A percentile compares a stretch with the other conserved stretches of the same genome.
These are phyloP conservation scores for Alosa alosa DNA, from an alignment of 2,113 vertebrate species.

Conservation along the genomic window DNA sequence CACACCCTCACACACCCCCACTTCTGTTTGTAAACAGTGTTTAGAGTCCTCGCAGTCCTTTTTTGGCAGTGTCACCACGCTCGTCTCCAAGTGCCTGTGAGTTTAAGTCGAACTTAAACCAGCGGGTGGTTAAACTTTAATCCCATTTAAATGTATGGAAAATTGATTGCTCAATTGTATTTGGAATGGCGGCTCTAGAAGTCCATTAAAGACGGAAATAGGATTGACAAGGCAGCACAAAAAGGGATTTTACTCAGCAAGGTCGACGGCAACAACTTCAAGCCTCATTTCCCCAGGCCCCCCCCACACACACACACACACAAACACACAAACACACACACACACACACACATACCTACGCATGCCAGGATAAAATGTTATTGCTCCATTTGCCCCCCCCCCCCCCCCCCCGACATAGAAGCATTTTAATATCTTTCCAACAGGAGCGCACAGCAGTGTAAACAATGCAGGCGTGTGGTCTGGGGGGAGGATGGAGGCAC, in stretches of 20 bases:
- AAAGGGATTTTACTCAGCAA: constrained; percentile 30
- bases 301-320: background rate
- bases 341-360: background rate
- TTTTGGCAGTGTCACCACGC: background rate
- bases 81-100: background rate
- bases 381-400: background rate
- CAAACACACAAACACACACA: background rate
- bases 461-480: background rate
- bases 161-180: constrained; percentile 42
- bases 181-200: constrained; percentile 34
- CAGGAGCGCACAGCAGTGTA: background rate
- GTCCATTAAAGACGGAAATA: constrained; percentile 44
- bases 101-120: background rate
- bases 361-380: background rate
- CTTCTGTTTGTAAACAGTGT: background rate
- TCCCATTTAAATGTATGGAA: constrained; percentile 46
- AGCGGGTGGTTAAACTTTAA: constrained; percentile 29
- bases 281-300: background rate
- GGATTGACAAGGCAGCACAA: constrained; percentile 41
- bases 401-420: background rate
- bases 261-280: constrained; percentile 26
- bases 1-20: background rate
- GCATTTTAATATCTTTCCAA: background rate
- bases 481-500: no score
- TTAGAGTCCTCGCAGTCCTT: constrained; percentile 11